Base-by-base conservation (phyloP, 1,140 invertebrate genomes). In the Sycophila sp. region DNA sequence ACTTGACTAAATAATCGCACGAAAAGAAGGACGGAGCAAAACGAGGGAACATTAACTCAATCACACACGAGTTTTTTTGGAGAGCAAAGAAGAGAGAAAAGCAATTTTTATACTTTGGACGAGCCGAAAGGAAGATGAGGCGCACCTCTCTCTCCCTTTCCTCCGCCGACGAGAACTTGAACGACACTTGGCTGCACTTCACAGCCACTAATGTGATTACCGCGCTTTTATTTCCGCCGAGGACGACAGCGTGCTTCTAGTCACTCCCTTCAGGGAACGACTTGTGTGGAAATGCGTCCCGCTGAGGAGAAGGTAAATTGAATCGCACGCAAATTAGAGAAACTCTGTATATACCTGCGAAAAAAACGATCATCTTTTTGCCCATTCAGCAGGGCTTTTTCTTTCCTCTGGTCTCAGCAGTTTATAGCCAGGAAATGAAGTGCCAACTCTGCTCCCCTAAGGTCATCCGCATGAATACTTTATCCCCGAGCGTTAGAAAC, bases 201-300 rank as follows among this genome's bases (percentile, higher is more conserved):
- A 56, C 49, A 76, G 53, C 58, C 73, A 60, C 73, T 80, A 77
- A 79, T 77, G 69, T 78, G 77, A 81, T 81, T 81, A 80, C 73
- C 71, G 72, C 40, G 73, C 71, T 71, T 78, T 78, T 79, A 80
- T 76, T 76, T 75, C 62, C 71, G 69, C 63, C 49, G 49, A 63
- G 28, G 15, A 19, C 38, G 58, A 30, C 24, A 36, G 2, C 49
- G 49, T 34, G 55, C 55, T 65, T 24, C 36, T 40, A 30, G 58
- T 60, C 17, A 49, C 32, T 49, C n/a, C 38, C 38, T 30, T 60
- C n/a, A 26, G 59, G 40, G 19, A 24, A 47, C 42, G 42, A 15
- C n/a, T 17, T 17, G 5, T 10, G 22, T 4, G 26, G 2, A 63
- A 51, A 28, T 24, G 15, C 24, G 49, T 6, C 6, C 22, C 49